Evolutionary conservation across 2,888 invertebrate genomes (phyloP).

Genomic region (Limulus polyphemus): DNA sequence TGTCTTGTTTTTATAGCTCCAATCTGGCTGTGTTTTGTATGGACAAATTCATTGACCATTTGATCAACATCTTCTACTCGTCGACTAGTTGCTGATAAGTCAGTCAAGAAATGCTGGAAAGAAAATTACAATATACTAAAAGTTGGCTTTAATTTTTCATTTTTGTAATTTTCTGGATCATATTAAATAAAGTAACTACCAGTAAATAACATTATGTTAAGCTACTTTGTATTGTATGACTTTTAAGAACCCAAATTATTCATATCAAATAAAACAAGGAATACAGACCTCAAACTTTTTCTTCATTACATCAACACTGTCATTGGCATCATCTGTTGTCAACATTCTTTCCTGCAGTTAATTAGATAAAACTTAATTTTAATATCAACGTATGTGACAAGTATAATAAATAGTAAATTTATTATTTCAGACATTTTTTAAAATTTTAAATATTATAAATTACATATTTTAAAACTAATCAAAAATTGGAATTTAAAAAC

Average conservation of each 20-base stretch:
- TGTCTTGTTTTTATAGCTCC: slow-evolving; percentile 62
- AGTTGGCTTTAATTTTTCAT: not conserved
- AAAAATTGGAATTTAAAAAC: too few species aligned
- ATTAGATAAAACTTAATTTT: too few species aligned
- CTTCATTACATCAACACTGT: slow-evolving; percentile 82
- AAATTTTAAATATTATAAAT: too few species aligned
- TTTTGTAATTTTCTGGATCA: not conserved
- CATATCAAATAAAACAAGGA: not conserved
- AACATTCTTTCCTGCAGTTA: slow-evolving; percentile 56
- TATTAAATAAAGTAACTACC: not conserved
- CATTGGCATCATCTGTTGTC: slow-evolving; percentile 64
- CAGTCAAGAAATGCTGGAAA: slow-evolving; percentile 75
- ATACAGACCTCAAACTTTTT: slow-evolving; percentile 71
- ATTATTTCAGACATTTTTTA: too few species aligned
- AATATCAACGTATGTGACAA: too few species aligned
- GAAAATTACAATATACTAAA: slow-evolving; percentile 11
- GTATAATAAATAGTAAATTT: too few species aligned
- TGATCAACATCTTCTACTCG: slow-evolving; percentile 78
- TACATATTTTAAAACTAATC: too few species aligned
- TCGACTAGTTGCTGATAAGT: slow-evolving; percentile 83
- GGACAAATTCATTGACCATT: slow-evolving; percentile 70
- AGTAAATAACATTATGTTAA: not conserved
- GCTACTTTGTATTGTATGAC: too few species aligned
- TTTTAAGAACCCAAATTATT: not conserved
- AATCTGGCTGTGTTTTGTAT: slow-evolving; percentile 70